Evolutionary conservation across 2,113 vertebrate species (phyloP), one percentile per base, ranked within the genome.

Genomic region (Scomber japonicus): DNA sequence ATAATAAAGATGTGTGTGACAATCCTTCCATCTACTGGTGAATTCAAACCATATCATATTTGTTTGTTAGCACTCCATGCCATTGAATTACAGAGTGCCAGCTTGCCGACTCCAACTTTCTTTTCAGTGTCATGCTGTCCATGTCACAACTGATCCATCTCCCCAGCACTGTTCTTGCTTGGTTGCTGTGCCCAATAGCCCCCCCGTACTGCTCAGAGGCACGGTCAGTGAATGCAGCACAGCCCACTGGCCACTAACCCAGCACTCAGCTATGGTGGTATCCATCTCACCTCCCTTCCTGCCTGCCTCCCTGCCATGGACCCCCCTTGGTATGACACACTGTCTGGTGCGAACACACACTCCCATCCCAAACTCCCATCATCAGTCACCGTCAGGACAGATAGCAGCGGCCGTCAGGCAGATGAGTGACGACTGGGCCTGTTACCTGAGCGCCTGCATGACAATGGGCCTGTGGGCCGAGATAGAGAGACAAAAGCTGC

Each of bases 321-420:
- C 68, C 82, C 73, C 76, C 70, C 64, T 83, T 61, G 60, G 78
- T 87, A 82, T 80, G 83, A 79, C 86, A 86, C 82, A 81, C 83
- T 54, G 62, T 49, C 60, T 72, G 69, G 54, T 66, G 61, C 89
- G 72, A 83, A 87, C 88, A 85, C 79, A 66, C 85, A 81, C 82
- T 56, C 80, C 61, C 85, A 62, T 17, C 65, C 63, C 64, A 67
- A 79, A 55, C 76, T 54, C 51, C 81, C 70, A 48, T 89, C 93
- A 95, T 95, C 94, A 90, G 91, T 94, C 92, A 91, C 67, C 57
- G 85, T 89, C 89, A 75, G 80, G 79, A 84, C 71, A 88, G 93
- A 93, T 93, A 91, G 92, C 90, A 56, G 76, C 68, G 72, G 86
- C 83, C 83, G 83, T 94, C 91, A 86, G 80, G 81, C 65, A 75